Evolutionary conservation across 2,113 vertebrate genomes (phyloP).

Genomic region (Dryoscopus gambensis): DNA sequence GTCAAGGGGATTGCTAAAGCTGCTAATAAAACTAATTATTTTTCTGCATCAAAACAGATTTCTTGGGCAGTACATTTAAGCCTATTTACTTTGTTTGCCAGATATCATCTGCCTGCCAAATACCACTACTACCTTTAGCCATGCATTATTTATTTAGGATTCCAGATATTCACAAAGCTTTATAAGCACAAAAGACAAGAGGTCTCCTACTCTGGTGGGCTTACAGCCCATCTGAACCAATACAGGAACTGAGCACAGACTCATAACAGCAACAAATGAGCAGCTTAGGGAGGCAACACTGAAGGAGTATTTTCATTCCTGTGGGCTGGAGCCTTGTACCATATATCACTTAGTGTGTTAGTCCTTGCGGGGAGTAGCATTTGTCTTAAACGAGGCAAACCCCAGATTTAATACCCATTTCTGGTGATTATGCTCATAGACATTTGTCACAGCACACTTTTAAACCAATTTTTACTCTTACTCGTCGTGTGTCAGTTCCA

Average conservation of each 20-base stretch:
- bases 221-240: neutral
- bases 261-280: neutral
- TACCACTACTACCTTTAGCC: neutral
- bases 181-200: neutral
- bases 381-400: neutral
- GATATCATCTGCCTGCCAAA: neutral
- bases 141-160: neutral
- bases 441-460: neutral
- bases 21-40: neutral
- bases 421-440: neutral
- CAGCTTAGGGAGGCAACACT: neutral
- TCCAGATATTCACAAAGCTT: neutral
- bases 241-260: neutral
- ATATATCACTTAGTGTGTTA: neutral
- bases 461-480: neutral
- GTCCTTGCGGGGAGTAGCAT: neutral
- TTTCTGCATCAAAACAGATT: neutral
- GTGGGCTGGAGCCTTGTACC: neutral
- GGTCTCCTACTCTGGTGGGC: neutral
- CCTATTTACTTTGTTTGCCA: neutral
- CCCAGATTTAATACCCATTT: neutral
- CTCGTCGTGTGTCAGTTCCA: accelerated
- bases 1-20: neutral
- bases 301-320: neutral
- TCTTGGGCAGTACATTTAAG: neutral